These are phyloP conservation scores for Erebia aethiops DNA, from an alignment of 2,888 invertebrate genomes.

Conservation along the genomic window DNA sequence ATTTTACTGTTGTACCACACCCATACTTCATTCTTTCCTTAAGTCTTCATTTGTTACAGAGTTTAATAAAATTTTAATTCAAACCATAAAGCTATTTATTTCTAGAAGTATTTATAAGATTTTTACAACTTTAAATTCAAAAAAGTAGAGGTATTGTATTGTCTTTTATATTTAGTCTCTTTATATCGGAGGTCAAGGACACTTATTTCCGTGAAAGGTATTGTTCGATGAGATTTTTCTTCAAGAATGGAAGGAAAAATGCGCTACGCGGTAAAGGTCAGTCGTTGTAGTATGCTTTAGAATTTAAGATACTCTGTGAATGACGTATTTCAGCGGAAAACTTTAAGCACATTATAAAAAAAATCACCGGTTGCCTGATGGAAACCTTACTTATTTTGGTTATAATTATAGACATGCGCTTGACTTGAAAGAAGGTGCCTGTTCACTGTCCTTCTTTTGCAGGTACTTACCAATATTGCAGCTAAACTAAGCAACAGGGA, in stretches of 20 bases:
- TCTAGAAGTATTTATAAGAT: constrained; percentile 1
- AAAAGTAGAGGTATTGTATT: constrained; percentile 18
- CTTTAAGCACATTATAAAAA: not conserved
- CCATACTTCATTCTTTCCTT: not conserved
- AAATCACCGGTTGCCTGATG: not conserved
- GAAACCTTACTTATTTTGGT: too few species aligned
- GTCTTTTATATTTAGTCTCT: constrained; percentile 32
- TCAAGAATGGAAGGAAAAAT: constrained; percentile 33
- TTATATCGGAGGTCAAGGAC: constrained; percentile 28
- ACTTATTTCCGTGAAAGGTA: constrained; percentile 31
- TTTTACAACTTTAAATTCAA: constrained; percentile 14
- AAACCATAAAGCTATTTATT: not conserved
- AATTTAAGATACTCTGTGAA: constrained; percentile 16
- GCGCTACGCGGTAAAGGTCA: constrained; percentile 29
- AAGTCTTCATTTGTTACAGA: not conserved
- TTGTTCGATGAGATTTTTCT: constrained; percentile 36
- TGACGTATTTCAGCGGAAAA: constrained; percentile 12
- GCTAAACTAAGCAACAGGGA: too few species aligned
- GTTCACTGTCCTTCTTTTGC: too few species aligned
- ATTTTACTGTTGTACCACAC: constrained; percentile 3
- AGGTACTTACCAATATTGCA: too few species aligned
- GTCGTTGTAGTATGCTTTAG: constrained; percentile 20
- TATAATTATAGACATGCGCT: too few species aligned
- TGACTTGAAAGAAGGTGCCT: too few species aligned
- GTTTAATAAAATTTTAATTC: not conserved